Evolutionary conservation across 2,113 vertebrate genomes (phyloP).

Genomic region (Anser brachyrhynchus): DNA sequence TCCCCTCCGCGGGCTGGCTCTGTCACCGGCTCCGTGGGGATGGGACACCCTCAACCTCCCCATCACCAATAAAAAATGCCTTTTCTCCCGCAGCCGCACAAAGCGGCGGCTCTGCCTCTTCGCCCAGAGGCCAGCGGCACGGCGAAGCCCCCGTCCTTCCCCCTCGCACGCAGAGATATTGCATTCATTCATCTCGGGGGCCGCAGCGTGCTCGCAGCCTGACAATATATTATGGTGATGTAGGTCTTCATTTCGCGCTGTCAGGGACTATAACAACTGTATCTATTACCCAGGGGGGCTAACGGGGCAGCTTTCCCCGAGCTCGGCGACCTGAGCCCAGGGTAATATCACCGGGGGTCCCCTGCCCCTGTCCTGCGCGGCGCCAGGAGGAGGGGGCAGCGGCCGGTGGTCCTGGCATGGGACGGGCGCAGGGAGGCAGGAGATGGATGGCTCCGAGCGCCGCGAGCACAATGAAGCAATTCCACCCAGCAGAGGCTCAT

Average conservation of each 20-base stretch:
- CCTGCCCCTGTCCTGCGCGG: fast-evolving
- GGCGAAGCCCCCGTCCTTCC: not conserved
- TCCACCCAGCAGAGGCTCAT: constrained; percentile 44
- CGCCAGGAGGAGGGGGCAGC: not conserved
- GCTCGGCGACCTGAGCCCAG: not conserved
- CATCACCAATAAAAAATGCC: constrained; percentile 9
- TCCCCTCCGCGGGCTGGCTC: not conserved
- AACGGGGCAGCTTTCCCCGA: not conserved
- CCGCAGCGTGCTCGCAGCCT: not conserved
- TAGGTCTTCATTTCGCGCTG: not conserved
- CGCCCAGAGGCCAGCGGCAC: not conserved
- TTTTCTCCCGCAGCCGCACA: not conserved
- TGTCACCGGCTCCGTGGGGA: not conserved
- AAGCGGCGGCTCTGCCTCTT: not conserved
- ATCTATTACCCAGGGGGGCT: not conserved
- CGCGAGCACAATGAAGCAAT: constrained; percentile 52
- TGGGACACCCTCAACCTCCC: not conserved
- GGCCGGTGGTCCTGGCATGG: fast-evolving
- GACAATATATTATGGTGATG: not conserved
- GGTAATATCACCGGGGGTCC: not conserved
- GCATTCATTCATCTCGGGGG: constrained; percentile 28
- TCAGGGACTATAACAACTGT: constrained; percentile 28
- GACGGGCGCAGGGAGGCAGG: not conserved
- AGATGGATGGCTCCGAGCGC: not conserved
- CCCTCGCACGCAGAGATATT: not conserved